These are phyloP conservation scores for Condylura cristata DNA, from an alignment of 2,113 vertebrate genomes.

Conservation along the genomic window DNA sequence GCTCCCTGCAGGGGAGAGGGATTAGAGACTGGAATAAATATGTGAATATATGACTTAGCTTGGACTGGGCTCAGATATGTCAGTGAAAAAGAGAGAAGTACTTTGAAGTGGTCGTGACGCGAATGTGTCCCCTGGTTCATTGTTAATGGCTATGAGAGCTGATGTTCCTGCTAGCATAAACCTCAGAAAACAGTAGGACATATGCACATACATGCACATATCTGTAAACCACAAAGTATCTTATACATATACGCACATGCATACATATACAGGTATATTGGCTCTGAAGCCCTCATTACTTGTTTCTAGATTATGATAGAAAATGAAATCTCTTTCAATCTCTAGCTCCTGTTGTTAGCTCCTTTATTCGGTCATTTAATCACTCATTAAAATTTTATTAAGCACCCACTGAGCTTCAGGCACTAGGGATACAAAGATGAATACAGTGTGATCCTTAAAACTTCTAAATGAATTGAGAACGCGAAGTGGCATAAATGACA, in stretches of 20 bases:
- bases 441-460: not conserved
- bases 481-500: not conserved
- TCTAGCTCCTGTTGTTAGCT: not conserved
- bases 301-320: not conserved
- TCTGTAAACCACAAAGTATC: not conserved
- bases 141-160: not conserved
- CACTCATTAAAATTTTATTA: conserved; percentile 24
- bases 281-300: not conserved
- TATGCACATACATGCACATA: no score
- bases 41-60: not conserved
- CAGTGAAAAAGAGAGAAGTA: not conserved
- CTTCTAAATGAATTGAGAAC: not conserved
- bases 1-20: not conserved
- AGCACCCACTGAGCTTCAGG: not conserved
- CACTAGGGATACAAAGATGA: not conserved
- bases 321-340: not conserved
- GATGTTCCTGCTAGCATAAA: not conserved
- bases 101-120: not conserved
- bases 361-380: conserved; percentile 10
- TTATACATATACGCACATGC: no score
- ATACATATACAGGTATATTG: not conserved
- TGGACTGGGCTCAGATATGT: not conserved
- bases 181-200: not conserved
- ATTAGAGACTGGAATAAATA: not conserved
- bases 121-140: not conserved